Evolutionary conservation across 2,888 invertebrate genomes (phyloP).

Genomic region (Plagodis dolabraria): DNA sequence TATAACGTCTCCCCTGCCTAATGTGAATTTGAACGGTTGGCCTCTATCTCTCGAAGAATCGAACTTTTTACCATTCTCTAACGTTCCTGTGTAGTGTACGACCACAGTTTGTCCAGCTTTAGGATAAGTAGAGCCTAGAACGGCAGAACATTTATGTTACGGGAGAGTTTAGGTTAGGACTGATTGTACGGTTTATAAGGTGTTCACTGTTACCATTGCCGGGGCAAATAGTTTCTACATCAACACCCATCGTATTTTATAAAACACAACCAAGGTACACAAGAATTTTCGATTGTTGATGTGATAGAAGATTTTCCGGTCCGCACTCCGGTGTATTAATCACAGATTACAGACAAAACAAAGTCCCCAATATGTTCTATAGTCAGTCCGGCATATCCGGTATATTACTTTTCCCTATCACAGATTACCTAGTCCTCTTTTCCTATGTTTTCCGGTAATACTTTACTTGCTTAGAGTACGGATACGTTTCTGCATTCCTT

Average conservation of each 20-base stretch:
- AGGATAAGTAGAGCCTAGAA: conserved; percentile 94
- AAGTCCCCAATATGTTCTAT: no score
- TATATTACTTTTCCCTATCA: no score
- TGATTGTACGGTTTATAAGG: conserved; percentile 3
- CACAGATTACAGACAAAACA: no score
- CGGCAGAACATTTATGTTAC: conserved; percentile 29
- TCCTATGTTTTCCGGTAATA: no score
- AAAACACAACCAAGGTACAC: no score
- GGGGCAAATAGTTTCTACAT: conserved; percentile 71
- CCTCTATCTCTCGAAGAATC: conserved; percentile 98
- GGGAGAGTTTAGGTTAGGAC: conserved; percentile 41
- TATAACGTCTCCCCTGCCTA: conserved; percentile 98
- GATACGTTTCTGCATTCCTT: no score
- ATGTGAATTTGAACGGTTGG: conserved; percentile 96
- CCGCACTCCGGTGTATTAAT: no score
- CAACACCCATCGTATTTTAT: conserved; percentile 65
- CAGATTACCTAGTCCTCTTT: no score
- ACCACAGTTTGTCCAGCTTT: conserved; percentile 97
- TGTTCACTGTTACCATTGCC: conserved; percentile 58
- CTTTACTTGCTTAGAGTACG: no score
- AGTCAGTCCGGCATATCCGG: no score
- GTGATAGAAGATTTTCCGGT: no score
- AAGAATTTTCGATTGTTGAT: no score
- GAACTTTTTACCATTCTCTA: conserved; percentile 95
- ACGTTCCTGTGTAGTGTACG: conserved; percentile 98